These are phyloP conservation scores for Amiota minor DNA, from an alignment of 2,888 invertebrate genomes.

Conservation along the genomic window DNA sequence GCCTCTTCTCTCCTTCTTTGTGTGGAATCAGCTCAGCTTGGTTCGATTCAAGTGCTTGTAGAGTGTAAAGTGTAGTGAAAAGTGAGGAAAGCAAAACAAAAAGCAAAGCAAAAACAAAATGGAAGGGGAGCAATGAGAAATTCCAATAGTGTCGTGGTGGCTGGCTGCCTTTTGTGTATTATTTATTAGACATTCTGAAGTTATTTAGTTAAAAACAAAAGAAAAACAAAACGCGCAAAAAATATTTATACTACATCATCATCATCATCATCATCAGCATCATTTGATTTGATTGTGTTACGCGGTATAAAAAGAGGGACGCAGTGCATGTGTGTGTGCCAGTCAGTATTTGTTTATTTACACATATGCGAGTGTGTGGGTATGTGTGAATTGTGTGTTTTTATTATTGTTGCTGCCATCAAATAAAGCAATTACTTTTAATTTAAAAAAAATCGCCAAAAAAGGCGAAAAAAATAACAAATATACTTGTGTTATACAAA, in stretches of 20 bases:
- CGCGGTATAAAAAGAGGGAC: not conserved
- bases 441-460: conserved; percentile 30
- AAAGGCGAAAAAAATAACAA: conserved; percentile 39
- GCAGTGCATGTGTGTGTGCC: not conserved
- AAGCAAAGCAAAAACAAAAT: not conserved
- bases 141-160: conserved; percentile 26
- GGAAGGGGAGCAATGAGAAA: conserved; percentile 9
- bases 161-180: not conserved
- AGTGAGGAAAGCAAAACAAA: no score
- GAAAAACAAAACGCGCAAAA: conserved; percentile 2
- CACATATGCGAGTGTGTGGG: conserved; percentile 41
- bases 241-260: not conserved
- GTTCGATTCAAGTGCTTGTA: no score
- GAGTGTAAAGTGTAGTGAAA: no score
- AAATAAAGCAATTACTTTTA: conserved; percentile 47
- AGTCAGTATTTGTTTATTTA: conserved; percentile 51
- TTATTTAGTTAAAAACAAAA: conserved; percentile 17
- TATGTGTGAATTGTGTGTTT: conserved; percentile 47
- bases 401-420: conserved; percentile 55
- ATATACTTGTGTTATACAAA: no score
- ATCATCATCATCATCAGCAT: not conserved
- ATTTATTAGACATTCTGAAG: not conserved
- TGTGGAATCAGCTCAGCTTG: no score
- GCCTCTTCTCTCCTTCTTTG: no score
- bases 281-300: conserved; percentile 3